phyloP scores from a whole-genome alignment of 2,888 invertebrate genomes.

The Encarsia formosa region DNA sequence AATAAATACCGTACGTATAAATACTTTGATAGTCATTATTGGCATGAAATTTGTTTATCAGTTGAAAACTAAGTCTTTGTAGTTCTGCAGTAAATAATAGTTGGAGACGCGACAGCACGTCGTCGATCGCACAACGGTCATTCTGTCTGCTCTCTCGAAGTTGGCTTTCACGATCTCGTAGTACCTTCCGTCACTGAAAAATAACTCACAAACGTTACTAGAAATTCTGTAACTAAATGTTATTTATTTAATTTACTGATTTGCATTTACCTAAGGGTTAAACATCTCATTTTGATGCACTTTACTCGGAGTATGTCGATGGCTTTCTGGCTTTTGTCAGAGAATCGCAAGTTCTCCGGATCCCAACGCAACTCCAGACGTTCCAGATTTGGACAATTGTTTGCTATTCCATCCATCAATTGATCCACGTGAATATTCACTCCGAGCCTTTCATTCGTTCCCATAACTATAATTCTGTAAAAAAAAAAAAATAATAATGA shows the following conservation, averaged over 20 bases:
- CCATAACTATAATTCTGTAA: slow-evolving; percentile 91
- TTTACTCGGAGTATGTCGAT: slow-evolving; percentile 95
- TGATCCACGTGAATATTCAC: slow-evolving; percentile 97
- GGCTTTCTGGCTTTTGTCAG: slow-evolving; percentile 99
- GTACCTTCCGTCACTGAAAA: slow-evolving; percentile 89
- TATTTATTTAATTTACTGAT: background rate
- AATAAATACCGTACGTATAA: too few species aligned
- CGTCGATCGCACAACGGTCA: slow-evolving; percentile 93
- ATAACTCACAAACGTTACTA: background rate
- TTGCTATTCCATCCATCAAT: slow-evolving; percentile 95
- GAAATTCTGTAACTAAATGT: background rate
- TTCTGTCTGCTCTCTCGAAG: slow-evolving; percentile 95
- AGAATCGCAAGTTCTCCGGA: slow-evolving; percentile 95
- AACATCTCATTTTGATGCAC: slow-evolving; percentile 86
- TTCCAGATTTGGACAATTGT: slow-evolving; percentile 82
- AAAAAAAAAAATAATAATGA: background rate
- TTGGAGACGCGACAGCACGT: slow-evolving; percentile 94
- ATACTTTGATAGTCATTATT: slow-evolving; percentile 8
- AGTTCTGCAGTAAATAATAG: slow-evolving; percentile 87
- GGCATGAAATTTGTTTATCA: slow-evolving; percentile 46
- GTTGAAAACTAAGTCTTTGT: slow-evolving; percentile 94
- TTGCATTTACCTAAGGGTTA: slow-evolving; percentile 76
- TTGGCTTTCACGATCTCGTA: slow-evolving; percentile 99
- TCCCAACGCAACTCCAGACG: slow-evolving; percentile 97
- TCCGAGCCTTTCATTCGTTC: slow-evolving; percentile 92